Evolutionary conservation across 1,140 invertebrate species (phyloP).

Genomic region (Drosophila tristis): DNA sequence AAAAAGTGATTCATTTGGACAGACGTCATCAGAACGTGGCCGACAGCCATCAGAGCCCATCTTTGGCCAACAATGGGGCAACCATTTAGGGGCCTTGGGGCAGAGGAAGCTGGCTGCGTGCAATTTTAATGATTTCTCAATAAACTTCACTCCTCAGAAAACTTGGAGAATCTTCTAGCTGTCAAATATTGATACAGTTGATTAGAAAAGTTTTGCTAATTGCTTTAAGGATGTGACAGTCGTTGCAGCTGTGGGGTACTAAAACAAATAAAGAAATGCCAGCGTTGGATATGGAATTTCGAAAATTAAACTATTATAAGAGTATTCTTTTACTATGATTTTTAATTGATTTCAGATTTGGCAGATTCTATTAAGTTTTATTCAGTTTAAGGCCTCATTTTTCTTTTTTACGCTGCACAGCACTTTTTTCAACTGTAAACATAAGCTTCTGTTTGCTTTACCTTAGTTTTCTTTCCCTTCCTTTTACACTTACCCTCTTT

Average conservation of each 20-base stretch:
- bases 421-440: no score
- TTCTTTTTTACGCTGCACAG: neutral
- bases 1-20: conserved; percentile 25
- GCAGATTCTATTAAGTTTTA: no score
- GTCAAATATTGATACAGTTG: conserved; percentile 39
- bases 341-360: no score
- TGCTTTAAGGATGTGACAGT: conserved; percentile 21
- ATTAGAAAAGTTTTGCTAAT: conserved; percentile 40
- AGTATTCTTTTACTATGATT: no score
- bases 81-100: conserved; percentile 13
- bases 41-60: conserved; percentile 6
- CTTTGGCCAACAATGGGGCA: conserved; percentile 32
- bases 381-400: neutral
- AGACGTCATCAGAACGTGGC: conserved; percentile 23
- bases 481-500: neutral
- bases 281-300: no score
- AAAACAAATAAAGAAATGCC: no score
- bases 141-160: neutral
- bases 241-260: conserved; percentile 5
- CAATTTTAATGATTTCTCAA: conserved; percentile 23
- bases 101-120: neutral
- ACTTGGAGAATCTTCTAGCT: conserved; percentile 12
- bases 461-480: neutral
- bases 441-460: neutral
- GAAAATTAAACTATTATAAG: no score